These are phyloP conservation scores for Drosophila pectinifera DNA, from an alignment of 1,140 invertebrate species.

Conservation along the genomic window DNA sequence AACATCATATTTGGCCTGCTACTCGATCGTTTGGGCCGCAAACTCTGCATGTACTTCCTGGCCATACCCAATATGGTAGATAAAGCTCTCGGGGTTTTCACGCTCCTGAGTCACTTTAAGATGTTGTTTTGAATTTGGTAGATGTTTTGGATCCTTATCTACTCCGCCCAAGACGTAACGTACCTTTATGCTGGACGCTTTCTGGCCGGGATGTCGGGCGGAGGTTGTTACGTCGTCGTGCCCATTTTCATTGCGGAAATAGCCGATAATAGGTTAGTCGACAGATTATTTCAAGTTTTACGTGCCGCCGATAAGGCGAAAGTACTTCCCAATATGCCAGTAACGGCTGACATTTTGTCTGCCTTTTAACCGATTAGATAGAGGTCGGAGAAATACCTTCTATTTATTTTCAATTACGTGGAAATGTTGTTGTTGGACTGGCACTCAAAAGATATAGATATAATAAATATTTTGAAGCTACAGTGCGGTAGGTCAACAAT, in stretches of 20 bases:
- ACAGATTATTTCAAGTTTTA: slow-evolving; percentile 52
- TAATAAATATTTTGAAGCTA: too few relatives aligned
- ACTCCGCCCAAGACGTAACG: slow-evolving; percentile 59
- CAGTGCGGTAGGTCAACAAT: neutral
- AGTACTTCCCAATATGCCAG: neutral
- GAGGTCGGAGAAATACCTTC: slow-evolving; percentile 7
- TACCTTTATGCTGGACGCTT: slow-evolving; percentile 83
- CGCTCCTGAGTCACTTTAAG: slow-evolving; percentile 23
- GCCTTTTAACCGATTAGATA: slow-evolving; percentile 23
- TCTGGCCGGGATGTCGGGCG: slow-evolving; percentile 79
- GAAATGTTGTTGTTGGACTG: neutral
- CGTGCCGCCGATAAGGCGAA: slow-evolving; percentile 38
- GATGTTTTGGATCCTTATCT: slow-evolving; percentile 75
- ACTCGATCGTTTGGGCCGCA: slow-evolving; percentile 68
- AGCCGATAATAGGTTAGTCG: slow-evolving; percentile 70
- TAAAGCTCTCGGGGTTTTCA: neutral
- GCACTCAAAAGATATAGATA: too few relatives aligned
- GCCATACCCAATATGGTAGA: slow-evolving; percentile 73
- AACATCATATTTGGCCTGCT: slow-evolving; percentile 66
- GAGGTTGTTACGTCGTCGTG: slow-evolving; percentile 69
- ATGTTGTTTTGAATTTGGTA: slow-evolving; percentile 9
- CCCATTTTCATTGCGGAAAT: slow-evolving; percentile 78
- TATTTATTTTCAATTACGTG: neutral
- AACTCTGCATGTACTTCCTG: slow-evolving; percentile 68
- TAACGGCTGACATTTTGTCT: slow-evolving; percentile 16